phyloP scores from a whole-genome alignment of 2,113 vertebrate species.

The Brachionichthys hirsutus region DNA sequence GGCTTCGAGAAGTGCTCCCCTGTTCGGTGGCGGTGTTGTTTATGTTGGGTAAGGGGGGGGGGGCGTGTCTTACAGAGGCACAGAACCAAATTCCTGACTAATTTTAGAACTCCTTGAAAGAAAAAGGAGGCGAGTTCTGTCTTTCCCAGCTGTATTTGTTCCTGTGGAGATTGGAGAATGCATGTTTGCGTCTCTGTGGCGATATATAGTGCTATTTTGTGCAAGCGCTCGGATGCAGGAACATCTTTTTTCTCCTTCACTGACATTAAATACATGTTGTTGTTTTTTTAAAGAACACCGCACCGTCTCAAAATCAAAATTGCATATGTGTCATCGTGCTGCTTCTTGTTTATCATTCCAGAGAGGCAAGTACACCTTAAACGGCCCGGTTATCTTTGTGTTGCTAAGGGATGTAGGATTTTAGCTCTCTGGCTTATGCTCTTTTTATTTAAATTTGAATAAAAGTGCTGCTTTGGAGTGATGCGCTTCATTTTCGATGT shows the following conservation, averaged over 20 bases:
- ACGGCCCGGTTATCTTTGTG: too few species aligned
- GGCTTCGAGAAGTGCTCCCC: conserved; percentile 39
- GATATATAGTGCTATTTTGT: conserved; percentile 9
- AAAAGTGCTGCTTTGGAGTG: neutral
- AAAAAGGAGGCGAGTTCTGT: conserved; percentile 58
- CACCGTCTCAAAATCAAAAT: too few species aligned
- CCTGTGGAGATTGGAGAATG: conserved; percentile 34
- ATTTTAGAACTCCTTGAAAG: conserved; percentile 78
- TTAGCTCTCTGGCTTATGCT: too few species aligned
- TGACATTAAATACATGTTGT: too few species aligned
- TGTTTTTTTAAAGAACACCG: too few species aligned
- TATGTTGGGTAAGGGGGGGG: conserved; percentile 57
- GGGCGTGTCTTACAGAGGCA: conserved; percentile 57
- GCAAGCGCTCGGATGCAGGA: conserved; percentile 2
- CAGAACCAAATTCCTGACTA: conserved; percentile 75
- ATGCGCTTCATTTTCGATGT: neutral
- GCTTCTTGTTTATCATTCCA: conserved; percentile 11
- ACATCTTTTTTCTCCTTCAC: too few species aligned
- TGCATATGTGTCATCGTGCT: neutral
- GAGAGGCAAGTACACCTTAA: neutral
- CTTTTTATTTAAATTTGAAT: too few species aligned
- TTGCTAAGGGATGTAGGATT: too few species aligned
- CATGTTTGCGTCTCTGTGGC: conserved; percentile 6
- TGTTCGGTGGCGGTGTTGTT: conserved; percentile 59
- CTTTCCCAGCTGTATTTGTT: conserved; percentile 60